A percentile compares a stretch with the other conserved stretches of the same genome.
Conservation (phyloP, 2,888 invertebrate species). For the Calliopum simillimum region DNA sequence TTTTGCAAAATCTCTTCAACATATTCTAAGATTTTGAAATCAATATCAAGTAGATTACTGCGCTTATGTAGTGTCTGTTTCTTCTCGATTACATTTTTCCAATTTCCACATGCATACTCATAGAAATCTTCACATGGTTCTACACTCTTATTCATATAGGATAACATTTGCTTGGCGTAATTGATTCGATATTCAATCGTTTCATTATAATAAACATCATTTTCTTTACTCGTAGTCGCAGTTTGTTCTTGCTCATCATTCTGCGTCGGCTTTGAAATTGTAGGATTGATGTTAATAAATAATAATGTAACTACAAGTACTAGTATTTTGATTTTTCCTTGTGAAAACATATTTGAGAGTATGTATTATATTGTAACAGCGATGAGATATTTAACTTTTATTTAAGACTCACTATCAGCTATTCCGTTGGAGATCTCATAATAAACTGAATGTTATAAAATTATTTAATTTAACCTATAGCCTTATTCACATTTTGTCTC, state of each 20-base stretch:
- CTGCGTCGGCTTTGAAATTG: too few relatives aligned
- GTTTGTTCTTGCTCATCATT: too few relatives aligned
- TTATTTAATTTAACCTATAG: too few relatives aligned
- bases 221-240: neutral
- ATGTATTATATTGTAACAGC: too few relatives aligned
- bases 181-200: conserved; percentile 42
- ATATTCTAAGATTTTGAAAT: conserved; percentile 49
- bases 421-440: conserved; percentile 1
- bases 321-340: too few relatives aligned
- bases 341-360: too few relatives aligned
- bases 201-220: conserved; percentile 24
- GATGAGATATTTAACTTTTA: too few relatives aligned
- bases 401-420: too few relatives aligned
- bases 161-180: conserved; percentile 56
- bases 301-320: too few relatives aligned
- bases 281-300: too few relatives aligned
- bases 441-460: conserved; percentile 1
- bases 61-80: conserved; percentile 51
- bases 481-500: too few relatives aligned
- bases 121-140: conserved; percentile 63
- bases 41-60: conserved; percentile 56
- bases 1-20: conserved; percentile 48
- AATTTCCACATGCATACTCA: conserved; percentile 63
- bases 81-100: conserved; percentile 52
- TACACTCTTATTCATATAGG: conserved; percentile 59